These are phyloP conservation scores for Bombyx huttoni DNA, from an alignment of 2,888 invertebrate species.

Conservation along the genomic window DNA sequence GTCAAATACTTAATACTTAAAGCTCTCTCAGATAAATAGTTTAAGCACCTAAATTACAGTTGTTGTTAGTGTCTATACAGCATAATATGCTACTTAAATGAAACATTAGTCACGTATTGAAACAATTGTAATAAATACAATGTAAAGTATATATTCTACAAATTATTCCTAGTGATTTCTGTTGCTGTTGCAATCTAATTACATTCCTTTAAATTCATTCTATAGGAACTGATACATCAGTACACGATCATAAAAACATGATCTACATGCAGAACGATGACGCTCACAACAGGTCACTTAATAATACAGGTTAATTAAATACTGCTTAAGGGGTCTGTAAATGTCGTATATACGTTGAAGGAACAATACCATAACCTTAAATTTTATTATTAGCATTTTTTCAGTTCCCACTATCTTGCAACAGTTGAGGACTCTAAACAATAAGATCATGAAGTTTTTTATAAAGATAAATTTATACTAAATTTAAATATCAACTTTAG, in stretches of 20 bases:
- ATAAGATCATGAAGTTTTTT: neutral
- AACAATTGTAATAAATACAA: neutral
- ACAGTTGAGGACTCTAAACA: neutral
- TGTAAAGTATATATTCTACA: slow-evolving; percentile 12
- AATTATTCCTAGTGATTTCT: slow-evolving; percentile 22
- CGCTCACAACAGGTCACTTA: neutral
- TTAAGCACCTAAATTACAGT: slow-evolving; percentile 22
- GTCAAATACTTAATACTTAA: slow-evolving; percentile 47
- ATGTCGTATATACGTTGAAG: neutral
- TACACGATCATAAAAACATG: slow-evolving; percentile 40
- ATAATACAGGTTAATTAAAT: neutral
- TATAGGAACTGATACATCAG: slow-evolving; percentile 66
- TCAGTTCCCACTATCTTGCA: neutral
- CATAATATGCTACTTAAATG: slow-evolving; percentile 13
- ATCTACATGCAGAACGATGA: slow-evolving; percentile 12
- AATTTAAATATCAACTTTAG: no score
- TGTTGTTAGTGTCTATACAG: slow-evolving; percentile 27
- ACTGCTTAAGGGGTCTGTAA: neutral
- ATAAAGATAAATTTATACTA: no score
- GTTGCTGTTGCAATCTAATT: slow-evolving; percentile 19
- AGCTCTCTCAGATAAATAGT: slow-evolving; percentile 34
- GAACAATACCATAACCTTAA: no score
- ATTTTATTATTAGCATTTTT: neutral
- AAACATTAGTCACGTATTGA: slow-evolving; percentile 7
- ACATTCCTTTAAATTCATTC: slow-evolving; percentile 44